Conservation (phyloP, 2,888 invertebrate species). For the Machimus atricapillus region DNA sequence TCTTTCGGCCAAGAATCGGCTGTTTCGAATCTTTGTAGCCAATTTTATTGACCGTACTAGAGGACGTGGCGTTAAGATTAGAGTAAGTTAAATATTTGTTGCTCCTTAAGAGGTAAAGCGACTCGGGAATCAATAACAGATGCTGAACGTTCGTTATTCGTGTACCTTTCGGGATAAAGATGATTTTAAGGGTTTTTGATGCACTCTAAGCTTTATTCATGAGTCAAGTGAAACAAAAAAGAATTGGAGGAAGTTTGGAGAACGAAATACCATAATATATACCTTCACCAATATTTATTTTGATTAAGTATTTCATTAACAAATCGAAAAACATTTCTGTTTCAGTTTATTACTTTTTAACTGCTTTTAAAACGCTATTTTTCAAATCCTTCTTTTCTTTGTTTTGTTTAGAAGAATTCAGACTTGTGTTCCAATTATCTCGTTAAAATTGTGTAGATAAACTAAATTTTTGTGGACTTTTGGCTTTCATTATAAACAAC, state of each 20-base stretch:
- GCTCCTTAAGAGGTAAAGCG: not conserved
- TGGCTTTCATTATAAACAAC: no score
- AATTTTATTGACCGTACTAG: slow-evolving; percentile 31
- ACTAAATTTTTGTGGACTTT: no score
- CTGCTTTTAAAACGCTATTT: not conserved
- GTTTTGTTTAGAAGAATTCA: no score
- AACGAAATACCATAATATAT: not conserved
- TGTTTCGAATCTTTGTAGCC: slow-evolving; percentile 9
- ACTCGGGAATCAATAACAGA: not conserved
- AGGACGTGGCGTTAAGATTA: slow-evolving; percentile 34
- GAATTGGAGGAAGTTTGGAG: not conserved
- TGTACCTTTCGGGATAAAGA: not conserved
- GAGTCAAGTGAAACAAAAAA: not conserved
- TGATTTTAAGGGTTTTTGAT: not conserved
- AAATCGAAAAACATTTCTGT: no score
- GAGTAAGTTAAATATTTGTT: slow-evolving; percentile 18
- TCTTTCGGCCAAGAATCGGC: not conserved
- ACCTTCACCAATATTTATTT: not conserved
- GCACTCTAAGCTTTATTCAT: not conserved
- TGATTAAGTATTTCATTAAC: no score
- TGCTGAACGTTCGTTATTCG: not conserved
- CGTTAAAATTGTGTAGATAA: no score
- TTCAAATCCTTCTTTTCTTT: no score
- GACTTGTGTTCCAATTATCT: no score
- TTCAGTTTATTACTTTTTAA: not conserved